Conservation (phyloP, 1,140 invertebrate species). For the Rhynchophorus ferrugineus region DNA sequence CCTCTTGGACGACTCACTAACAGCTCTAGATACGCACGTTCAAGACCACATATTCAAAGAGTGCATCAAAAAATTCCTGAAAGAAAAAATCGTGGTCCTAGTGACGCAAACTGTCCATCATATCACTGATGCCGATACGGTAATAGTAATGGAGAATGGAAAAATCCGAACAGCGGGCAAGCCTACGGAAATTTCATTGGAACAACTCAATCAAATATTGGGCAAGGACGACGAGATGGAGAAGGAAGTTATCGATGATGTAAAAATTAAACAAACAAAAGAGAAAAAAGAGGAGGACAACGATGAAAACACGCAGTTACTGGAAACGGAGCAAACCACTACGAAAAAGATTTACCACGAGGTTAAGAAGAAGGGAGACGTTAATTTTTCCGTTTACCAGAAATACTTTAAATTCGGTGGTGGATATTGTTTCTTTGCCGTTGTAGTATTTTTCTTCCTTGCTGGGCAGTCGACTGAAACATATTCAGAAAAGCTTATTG, state of each 20-base stretch:
- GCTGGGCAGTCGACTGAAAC: slow-evolving; percentile 8
- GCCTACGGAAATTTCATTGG: slow-evolving; percentile 15
- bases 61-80: slow-evolving; percentile 60
- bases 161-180: slow-evolving; percentile 40
- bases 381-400: slow-evolving; percentile 17
- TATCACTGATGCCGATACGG: slow-evolving; percentile 65
- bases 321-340: slow-evolving; percentile 17
- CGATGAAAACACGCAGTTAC: background rate
- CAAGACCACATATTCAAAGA: slow-evolving; percentile 71
- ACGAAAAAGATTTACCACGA: slow-evolving; percentile 21
- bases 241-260: slow-evolving; percentile 20
- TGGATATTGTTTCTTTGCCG: slow-evolving; percentile 5
- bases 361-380: slow-evolving; percentile 20
- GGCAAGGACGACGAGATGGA: slow-evolving; percentile 19
- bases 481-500: slow-evolving; percentile 18
- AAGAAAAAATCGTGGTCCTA: slow-evolving; percentile 60
- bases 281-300: slow-evolving; percentile 9
- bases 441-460: slow-evolving; percentile 12
- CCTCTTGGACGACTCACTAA: slow-evolving; percentile 62
- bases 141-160: slow-evolving; percentile 56
- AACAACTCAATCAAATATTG: slow-evolving; percentile 18
- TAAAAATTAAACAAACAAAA: too few species aligned
- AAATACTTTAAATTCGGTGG: slow-evolving; percentile 22
- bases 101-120: slow-evolving; percentile 82
- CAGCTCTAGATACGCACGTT: slow-evolving; percentile 65